Evolutionary conservation across 2,888 invertebrate species (phyloP).

Genomic region (Fabriciana adippe): DNA sequence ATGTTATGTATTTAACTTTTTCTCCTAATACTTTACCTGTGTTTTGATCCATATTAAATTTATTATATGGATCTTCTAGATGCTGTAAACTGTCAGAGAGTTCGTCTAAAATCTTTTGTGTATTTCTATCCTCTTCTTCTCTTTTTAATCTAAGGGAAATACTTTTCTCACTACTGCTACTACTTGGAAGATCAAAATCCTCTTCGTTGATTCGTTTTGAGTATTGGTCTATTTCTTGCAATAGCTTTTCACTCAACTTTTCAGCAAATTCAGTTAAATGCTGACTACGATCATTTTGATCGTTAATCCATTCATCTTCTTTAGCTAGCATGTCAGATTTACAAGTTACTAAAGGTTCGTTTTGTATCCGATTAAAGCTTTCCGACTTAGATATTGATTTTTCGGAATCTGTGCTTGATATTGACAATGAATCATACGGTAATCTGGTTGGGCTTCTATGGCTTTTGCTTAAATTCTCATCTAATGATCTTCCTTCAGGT

Average conservation of each 20-base stretch:
- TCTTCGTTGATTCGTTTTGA: slow-evolving; percentile 79
- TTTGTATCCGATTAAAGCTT: slow-evolving; percentile 77
- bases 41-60: slow-evolving; percentile 82
- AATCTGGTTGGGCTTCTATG: slow-evolving; percentile 75
- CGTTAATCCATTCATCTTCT: slow-evolving; percentile 82
- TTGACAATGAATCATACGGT: slow-evolving; percentile 76
- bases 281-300: slow-evolving; percentile 83
- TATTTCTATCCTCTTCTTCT: slow-evolving; percentile 75
- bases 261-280: slow-evolving; percentile 91
- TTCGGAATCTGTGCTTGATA: slow-evolving; percentile 78
- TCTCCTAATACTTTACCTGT: slow-evolving; percentile 83
- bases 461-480: slow-evolving; percentile 72
- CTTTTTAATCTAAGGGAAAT: slow-evolving; percentile 77
- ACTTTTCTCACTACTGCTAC: slow-evolving; percentile 78
- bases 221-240: slow-evolving; percentile 88
- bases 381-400: slow-evolving; percentile 80
- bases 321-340: slow-evolving; percentile 76
- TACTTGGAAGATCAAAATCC: slow-evolving; percentile 77
- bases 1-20: slow-evolving; percentile 81
- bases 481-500: slow-evolving; percentile 75
- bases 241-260: slow-evolving; percentile 89
- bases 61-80: slow-evolving; percentile 84
- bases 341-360: slow-evolving; percentile 77
- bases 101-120: slow-evolving; percentile 75
- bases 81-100: slow-evolving; percentile 78